Base-by-base conservation (phyloP, 2,888 invertebrate species). In the Tinea semifulvella region DNA sequence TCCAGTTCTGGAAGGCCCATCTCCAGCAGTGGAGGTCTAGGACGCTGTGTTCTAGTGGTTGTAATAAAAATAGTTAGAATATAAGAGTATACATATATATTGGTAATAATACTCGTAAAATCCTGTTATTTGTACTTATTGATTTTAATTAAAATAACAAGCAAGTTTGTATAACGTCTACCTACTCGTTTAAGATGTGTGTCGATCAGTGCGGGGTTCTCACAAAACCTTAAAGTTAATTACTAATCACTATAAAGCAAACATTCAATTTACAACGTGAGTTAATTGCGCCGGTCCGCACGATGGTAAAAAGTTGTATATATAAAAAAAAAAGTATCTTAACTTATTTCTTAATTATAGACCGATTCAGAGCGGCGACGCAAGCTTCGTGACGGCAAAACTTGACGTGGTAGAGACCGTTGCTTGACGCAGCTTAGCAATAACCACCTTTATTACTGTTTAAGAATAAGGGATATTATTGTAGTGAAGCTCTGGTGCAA, bases 301-400 rank as follows among this genome's bases (percentile, higher is more conserved):
- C 69, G 65, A 68, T 56, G 68, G 73, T 74, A 80, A 77, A 77
- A 76, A 76, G 64, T 66, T 64, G 65, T 67, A 70, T 68, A n/a
- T n/a, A n/a, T n/a, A n/a, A n/a, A n/a, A 72, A 80, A 66, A 79
- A 76, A 70, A 64, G 69, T 74, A 77, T 74, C 75, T 79, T 71
- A 73, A 74, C 74, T 79, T 79, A 80, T 77, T 80, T 79, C 79
- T 80, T 79, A 80, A 80, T 80, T 80, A 79, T 80, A 80, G 74
- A 73, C 73, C 69, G 73, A 77, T 74, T 77, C 76, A 68, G 72
- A 71, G 73, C 65, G 58, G 66, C 65, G 68, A 73, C 70, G 68
- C 66, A 63, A 56, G 69, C 63, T 63, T 67, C 68, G 66, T 68
- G 68, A 66, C 65, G 61, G 65, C 60, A 58, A 58, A 64, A 61